Evolutionary conservation across 2,888 invertebrate species (phyloP).

Genomic region (Catotricha subobsoleta): DNA sequence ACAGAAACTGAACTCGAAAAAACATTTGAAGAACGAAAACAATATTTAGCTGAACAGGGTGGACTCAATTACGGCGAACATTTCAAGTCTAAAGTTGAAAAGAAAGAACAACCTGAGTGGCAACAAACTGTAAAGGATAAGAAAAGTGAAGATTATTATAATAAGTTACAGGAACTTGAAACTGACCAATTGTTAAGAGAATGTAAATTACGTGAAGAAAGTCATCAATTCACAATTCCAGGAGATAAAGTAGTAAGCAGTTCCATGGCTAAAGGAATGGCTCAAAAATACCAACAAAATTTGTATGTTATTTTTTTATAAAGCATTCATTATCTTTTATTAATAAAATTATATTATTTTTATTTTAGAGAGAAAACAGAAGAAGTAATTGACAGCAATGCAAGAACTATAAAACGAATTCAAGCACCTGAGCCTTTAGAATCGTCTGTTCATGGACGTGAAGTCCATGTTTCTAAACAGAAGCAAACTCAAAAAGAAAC

Average conservation of each 20-base stretch:
- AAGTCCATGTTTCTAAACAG: constrained; percentile 71
- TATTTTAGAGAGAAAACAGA: neutral
- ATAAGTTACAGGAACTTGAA: constrained; percentile 62
- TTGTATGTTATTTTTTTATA: constrained; percentile 44
- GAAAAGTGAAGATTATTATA: constrained; percentile 70
- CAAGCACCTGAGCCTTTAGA: constrained; percentile 52
- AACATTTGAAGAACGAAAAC: constrained; percentile 70
- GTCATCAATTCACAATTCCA: constrained; percentile 68
- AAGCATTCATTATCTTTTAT: neutral
- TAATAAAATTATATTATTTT: constrained; percentile 9
- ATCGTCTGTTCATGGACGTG: constrained; percentile 73
- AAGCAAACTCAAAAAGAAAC: constrained; percentile 80
- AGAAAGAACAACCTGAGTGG: constrained; percentile 68
- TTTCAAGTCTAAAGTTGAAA: constrained; percentile 40
- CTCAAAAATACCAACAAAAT: constrained; percentile 64
- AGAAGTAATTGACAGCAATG: neutral
- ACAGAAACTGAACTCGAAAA: constrained; percentile 66
- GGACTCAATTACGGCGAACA: constrained; percentile 31
- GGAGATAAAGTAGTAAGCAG: constrained; percentile 61
- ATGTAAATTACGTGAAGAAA: constrained; percentile 53
- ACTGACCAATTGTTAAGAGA: constrained; percentile 72
- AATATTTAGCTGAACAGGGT: constrained; percentile 45
- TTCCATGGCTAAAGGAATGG: constrained; percentile 72
- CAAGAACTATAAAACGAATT: constrained; percentile 19
- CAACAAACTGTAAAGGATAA: constrained; percentile 63